A percentile compares a stretch with the other conserved stretches of the same genome.
Conservation (phyloP, 2,797 vertebrate species). For the Pteronotus mesoamericanus region DNA sequence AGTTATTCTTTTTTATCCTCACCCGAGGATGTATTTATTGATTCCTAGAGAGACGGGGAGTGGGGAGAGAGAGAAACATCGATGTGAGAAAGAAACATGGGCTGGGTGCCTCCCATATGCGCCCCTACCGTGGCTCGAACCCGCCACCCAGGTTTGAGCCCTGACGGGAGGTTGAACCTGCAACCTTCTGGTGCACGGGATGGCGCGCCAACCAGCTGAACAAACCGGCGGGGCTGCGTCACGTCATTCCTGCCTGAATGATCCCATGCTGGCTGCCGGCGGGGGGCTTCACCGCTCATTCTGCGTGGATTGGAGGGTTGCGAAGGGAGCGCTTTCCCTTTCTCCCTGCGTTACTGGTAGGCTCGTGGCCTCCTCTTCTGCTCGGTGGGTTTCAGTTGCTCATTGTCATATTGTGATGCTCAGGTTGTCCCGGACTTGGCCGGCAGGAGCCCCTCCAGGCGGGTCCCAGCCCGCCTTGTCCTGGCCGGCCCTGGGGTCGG, state of each 20-base stretch:
- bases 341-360: neutral
- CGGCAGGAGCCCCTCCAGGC: neutral
- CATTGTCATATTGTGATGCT: neutral
- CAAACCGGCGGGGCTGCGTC: too few relatives aligned
- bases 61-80: too few relatives aligned
- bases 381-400: neutral
- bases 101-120: too few relatives aligned
- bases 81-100: too few relatives aligned
- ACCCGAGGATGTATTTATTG: too few relatives aligned
- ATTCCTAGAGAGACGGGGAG: too few relatives aligned
- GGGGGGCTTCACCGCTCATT: neutral
- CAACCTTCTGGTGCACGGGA: too few relatives aligned
- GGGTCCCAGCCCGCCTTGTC: neutral
- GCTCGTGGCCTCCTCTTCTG: neutral
- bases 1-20: neutral
- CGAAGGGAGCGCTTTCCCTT: neutral
- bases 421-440: neutral
- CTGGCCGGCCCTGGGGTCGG: neutral
- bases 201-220: too few relatives aligned
- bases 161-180: too few relatives aligned
- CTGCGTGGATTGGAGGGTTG: neutral
- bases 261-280: too few relatives aligned
- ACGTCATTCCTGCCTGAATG: neutral
- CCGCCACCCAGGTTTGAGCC: too few relatives aligned
- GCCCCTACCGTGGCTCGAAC: too few relatives aligned